Conservation (phyloP, 2,888 invertebrate species). For the Agriopis marginaria region DNA sequence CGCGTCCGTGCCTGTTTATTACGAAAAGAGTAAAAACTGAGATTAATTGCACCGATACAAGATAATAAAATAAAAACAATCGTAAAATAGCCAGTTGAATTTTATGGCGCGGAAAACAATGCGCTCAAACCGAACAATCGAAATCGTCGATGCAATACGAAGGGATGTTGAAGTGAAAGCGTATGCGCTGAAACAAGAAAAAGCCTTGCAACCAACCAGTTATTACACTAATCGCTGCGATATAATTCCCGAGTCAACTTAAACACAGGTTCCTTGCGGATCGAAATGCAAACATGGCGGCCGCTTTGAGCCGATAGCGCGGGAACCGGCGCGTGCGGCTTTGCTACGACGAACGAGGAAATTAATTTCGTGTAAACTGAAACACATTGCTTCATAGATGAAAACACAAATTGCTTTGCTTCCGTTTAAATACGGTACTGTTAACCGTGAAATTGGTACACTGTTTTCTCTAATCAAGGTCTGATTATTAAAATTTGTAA, state of each 20-base stretch:
- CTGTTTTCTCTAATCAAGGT: background rate
- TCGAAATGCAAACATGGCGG: constrained; percentile 87
- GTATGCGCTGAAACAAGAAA: constrained; percentile 64
- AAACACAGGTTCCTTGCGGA: constrained; percentile 86
- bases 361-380: constrained; percentile 37
- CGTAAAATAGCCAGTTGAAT: constrained; percentile 71
- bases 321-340: constrained; percentile 66
- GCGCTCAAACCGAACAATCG: constrained; percentile 76
- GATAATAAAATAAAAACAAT: constrained; percentile 65
- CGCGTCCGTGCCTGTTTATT: constrained; percentile 46
- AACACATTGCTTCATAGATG: constrained; percentile 20
- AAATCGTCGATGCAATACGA: constrained; percentile 66
- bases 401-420: constrained; percentile 36
- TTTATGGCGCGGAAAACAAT: constrained; percentile 79
- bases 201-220: constrained; percentile 80
- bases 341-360: constrained; percentile 36
- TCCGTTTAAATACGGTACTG: constrained; percentile 21
- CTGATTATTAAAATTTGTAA: no score
- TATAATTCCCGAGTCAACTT: constrained; percentile 86
- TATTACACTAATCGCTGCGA: constrained; percentile 86
- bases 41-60: constrained; percentile 59
- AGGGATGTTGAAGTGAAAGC: constrained; percentile 75
- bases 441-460: constrained; percentile 24
- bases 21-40: constrained; percentile 55
- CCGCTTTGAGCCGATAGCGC: constrained; percentile 79